phyloP scores from a whole-genome alignment of 1,140 invertebrate species.

The Aphelenchoides fujianensis region DNA sequence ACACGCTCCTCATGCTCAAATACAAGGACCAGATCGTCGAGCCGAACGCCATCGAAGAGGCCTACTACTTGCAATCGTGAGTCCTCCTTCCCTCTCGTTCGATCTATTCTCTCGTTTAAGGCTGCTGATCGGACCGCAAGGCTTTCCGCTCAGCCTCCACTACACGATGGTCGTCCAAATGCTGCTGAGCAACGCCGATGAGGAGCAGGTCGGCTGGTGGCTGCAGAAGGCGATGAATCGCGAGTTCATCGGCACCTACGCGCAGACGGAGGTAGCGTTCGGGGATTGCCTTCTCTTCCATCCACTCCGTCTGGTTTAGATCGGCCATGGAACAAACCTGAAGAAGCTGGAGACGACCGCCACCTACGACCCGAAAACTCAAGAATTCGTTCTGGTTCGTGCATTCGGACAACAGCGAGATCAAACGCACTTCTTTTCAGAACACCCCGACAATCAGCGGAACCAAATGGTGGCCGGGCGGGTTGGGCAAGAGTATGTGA shows the following conservation, averaged over 20 bases:
- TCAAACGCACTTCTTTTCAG: too few relatives aligned
- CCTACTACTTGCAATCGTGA: constrained; percentile 3
- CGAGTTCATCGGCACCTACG: constrained; percentile 84
- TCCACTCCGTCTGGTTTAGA: constrained; percentile 12
- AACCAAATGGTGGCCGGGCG: constrained; percentile 74
- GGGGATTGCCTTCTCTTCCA: not conserved
- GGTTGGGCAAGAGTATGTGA: constrained; percentile 75
- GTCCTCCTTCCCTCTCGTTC: not conserved
- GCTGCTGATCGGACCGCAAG: not conserved
- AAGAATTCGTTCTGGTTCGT: constrained; percentile 86
- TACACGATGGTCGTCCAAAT: constrained; percentile 23
- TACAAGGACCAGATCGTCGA: constrained; percentile 2
- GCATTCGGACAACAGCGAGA: too few relatives aligned
- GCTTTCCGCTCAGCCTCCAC: constrained; percentile 27
- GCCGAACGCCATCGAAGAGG: not conserved
- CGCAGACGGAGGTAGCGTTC: constrained; percentile 77
- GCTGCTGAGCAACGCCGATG: constrained; percentile 64
- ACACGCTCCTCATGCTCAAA: constrained; percentile 11
- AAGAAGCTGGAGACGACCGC: constrained; percentile 84
- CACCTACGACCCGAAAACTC: constrained; percentile 76
- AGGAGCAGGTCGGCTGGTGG: constrained; percentile 82
- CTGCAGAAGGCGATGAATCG: constrained; percentile 75
- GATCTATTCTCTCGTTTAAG: constrained; percentile 14
- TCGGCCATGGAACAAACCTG: constrained; percentile 72
- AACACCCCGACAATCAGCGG: constrained; percentile 80